A percentile compares a stretch with the other conserved stretches of the same genome.
Conservation (phyloP, 2,888 invertebrate species). For the Cryptosula pallasiana region DNA sequence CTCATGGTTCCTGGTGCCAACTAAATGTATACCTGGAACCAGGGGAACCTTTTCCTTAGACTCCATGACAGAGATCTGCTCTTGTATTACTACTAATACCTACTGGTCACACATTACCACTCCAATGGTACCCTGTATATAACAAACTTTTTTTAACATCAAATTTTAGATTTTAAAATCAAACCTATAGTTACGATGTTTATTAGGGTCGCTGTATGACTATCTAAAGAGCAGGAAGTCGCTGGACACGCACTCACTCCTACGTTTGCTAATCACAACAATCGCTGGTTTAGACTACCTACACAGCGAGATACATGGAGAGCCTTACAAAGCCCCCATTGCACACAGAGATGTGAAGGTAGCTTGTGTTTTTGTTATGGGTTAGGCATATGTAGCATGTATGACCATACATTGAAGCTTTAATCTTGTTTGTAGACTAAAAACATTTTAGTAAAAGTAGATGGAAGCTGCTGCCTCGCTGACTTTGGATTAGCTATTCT, state of each 20-base stretch:
- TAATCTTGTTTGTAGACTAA: conserved; percentile 30
- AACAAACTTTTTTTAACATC: no score
- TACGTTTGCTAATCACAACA: conserved; percentile 62
- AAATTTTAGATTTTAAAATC: no score
- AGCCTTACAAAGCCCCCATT: conserved; percentile 73
- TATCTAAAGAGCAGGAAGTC: conserved; percentile 76
- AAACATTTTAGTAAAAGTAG: conserved; percentile 50
- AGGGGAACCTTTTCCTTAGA: no score
- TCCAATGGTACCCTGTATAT: conserved; percentile 56
- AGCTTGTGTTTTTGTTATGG: no score
- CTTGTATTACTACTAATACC: no score
- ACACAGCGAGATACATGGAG: conserved; percentile 87
- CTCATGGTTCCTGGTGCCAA: no score
- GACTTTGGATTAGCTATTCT: conserved; percentile 87
- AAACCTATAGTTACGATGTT: no score
- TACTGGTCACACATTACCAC: conserved; percentile 91
- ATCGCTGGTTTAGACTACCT: conserved; percentile 83
- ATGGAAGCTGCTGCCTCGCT: conserved; percentile 85
- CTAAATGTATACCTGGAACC: no score
- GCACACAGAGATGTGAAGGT: conserved; percentile 68
- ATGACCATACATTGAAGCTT: not conserved
- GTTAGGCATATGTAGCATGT: not conserved
- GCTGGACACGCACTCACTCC: conserved; percentile 64
- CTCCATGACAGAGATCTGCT: no score
- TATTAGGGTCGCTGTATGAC: conserved; percentile 86